phyloP scores from a whole-genome alignment of 2,113 vertebrate species.

The Oreocharis arfaki region DNA sequence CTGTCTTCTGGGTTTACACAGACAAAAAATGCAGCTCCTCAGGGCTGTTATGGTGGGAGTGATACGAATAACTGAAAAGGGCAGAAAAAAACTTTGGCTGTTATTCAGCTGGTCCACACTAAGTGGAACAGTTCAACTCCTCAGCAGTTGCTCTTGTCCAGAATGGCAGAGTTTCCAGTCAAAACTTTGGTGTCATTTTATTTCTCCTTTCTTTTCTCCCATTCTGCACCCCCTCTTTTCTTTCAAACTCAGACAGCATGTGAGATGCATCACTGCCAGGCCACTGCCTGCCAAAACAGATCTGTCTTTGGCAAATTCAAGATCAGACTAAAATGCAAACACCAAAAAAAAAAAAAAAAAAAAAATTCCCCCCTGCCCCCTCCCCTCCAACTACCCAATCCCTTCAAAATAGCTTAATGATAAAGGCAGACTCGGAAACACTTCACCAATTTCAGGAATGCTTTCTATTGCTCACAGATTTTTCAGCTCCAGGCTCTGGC shows the following conservation, averaged over 20 bases:
- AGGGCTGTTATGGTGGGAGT: conserved; percentile 28
- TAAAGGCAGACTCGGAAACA: conserved; percentile 64
- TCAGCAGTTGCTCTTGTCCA: neutral
- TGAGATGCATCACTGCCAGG: conserved; percentile 46
- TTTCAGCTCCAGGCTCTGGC: neutral
- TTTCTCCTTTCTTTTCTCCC: neutral
- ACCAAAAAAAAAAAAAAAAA: neutral
- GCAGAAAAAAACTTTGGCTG: conserved; percentile 38
- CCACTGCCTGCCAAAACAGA: conserved; percentile 54
- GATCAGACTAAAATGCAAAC: conserved; percentile 38
- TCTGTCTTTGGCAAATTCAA: conserved; percentile 53
- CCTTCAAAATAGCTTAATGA: conserved; percentile 67
- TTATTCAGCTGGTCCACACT: neutral
- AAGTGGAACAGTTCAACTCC: conserved; percentile 12
- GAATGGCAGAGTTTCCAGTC: conserved; percentile 39
- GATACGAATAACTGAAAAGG: conserved; percentile 57
- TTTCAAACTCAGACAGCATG: conserved; percentile 13
- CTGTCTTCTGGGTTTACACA: conserved; percentile 56
- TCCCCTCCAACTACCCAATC: neutral
- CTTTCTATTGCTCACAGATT: conserved; percentile 10
- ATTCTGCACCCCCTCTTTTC: neutral
- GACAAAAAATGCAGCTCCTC: conserved; percentile 45
- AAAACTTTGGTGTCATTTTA: neutral
- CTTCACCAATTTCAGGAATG: conserved; percentile 62
- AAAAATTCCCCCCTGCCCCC: neutral